Percentiles rank a stretch among this genome's conserved stretches.
Conservation (phyloP, 2,113 vertebrate genomes). For the Protobothrops flavoviridis region DNA sequence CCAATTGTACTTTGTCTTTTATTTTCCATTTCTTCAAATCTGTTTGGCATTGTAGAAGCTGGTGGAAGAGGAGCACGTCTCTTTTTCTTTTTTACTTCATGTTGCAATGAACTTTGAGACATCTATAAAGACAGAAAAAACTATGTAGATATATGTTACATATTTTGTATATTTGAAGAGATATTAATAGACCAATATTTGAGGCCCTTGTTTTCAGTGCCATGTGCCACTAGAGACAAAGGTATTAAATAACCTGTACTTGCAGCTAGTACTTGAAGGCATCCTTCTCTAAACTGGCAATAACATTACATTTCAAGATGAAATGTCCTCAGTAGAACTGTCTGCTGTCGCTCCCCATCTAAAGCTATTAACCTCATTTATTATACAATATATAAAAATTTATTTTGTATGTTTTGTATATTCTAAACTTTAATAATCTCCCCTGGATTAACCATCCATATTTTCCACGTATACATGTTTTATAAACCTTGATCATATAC, state of each 20-base stretch:
- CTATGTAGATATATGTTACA: not conserved
- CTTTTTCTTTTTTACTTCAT: constrained; percentile 83
- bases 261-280: not conserved
- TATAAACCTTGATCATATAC: not conserved
- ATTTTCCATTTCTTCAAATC: constrained; percentile 80
- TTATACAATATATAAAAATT: not conserved
- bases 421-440: not conserved
- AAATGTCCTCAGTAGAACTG: not conserved
- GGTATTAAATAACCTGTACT: not conserved
- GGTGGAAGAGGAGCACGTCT: constrained; percentile 85
- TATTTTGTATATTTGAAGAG: not conserved
- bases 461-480: not conserved
- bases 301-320: not conserved
- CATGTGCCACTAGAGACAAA: not conserved
- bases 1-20: constrained; percentile 85
- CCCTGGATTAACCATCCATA: not conserved
- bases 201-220: not conserved
- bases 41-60: constrained; percentile 70
- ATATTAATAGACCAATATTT: not conserved
- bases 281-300: not conserved
- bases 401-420: not conserved
- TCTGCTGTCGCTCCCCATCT: not conserved
- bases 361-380: not conserved
- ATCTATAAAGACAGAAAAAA: constrained; percentile 63
- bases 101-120: constrained; percentile 69